Conservation (phyloP, 35 echinoderm and acorn worm genomes). For the Apostichopus californicus region DNA sequence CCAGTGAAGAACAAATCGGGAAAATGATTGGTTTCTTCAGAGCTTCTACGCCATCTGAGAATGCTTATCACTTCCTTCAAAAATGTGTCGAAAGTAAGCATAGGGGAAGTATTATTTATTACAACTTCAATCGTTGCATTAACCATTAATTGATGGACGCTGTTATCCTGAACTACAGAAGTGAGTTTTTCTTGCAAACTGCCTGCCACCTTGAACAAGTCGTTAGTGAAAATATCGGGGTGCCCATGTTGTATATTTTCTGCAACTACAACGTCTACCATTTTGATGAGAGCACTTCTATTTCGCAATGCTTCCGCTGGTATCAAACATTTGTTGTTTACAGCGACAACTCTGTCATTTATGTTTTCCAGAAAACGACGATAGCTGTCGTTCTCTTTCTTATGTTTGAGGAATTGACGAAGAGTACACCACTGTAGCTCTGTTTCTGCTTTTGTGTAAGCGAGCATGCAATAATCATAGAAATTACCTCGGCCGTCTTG, state of each 20-base stretch:
- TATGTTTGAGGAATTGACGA: background rate
- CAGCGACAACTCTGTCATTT: too few species aligned
- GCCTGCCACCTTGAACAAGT: background rate
- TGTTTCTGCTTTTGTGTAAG: background rate
- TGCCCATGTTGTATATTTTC: background rate
- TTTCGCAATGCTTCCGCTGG: background rate
- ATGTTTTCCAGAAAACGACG: background rate
- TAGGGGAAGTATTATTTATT: too few species aligned
- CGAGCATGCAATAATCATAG: background rate
- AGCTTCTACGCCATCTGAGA: background rate
- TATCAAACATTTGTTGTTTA: background rate
- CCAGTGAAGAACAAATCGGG: too few species aligned
- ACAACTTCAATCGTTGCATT: too few species aligned
- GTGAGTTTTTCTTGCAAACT: too few species aligned
- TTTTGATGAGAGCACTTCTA: background rate
- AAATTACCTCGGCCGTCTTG: too few species aligned
- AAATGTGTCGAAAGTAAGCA: background rate
- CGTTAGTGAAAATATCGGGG: background rate
- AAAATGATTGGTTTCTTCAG: too few species aligned
- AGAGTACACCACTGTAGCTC: background rate
- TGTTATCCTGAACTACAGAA: too few species aligned
- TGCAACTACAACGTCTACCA: background rate
- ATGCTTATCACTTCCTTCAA: background rate
- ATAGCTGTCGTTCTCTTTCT: background rate
- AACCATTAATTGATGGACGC: too few species aligned